Evolutionary conservation across 1,140 invertebrate species (phyloP).

Genomic region (Portunus trituberculatus): DNA sequence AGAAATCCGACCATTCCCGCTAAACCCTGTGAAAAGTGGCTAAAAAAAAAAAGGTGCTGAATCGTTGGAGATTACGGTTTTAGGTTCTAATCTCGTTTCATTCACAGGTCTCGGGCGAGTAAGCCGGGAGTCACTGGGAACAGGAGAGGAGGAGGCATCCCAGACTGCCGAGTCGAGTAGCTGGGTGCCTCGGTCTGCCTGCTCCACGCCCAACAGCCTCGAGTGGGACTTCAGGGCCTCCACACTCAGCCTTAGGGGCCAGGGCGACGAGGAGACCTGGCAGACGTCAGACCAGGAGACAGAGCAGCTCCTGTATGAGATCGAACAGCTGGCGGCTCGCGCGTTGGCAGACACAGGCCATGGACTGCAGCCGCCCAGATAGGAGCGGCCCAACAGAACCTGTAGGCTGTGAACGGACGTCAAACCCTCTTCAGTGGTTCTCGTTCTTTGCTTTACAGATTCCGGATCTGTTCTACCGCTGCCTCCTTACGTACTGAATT

Average conservation of each 20-base stretch:
- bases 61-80: background rate
- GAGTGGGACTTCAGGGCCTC: constrained; percentile 72
- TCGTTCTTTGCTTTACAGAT: no score
- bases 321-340: constrained; percentile 63
- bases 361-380: constrained; percentile 63
- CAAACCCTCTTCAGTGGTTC: no score
- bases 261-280: constrained; percentile 56
- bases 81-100: background rate
- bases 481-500: no score
- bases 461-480: no score
- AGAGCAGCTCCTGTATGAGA: constrained; percentile 69
- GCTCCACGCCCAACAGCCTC: constrained; percentile 71
- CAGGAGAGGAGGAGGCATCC: constrained; percentile 45
- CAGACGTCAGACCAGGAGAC: constrained; percentile 66
- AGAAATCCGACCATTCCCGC: no score
- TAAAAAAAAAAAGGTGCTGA: background rate
- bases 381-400: constrained; percentile 19
- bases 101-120: constrained; percentile 31
- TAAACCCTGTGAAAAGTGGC: no score
- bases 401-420: no score
- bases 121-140: constrained; percentile 46
- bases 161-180: constrained; percentile 64
- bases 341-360: constrained; percentile 64
- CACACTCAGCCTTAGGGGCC: constrained; percentile 61
- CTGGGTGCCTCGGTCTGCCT: constrained; percentile 61